Evolutionary conservation across 2,888 invertebrate genomes (phyloP).

Genomic region (Strigamia maritima): DNA sequence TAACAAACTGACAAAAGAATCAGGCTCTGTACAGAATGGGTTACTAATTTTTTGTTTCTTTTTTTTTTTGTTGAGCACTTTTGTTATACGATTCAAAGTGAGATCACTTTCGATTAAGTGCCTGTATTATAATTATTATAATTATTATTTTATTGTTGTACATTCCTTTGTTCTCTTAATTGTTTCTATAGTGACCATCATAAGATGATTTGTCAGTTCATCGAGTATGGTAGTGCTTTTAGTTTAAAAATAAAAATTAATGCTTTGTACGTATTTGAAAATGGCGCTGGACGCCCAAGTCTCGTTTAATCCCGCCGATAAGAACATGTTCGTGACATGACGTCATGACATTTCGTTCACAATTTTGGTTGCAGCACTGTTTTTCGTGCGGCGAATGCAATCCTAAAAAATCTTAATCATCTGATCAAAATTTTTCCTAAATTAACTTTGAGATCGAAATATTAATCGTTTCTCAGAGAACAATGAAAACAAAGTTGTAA

Average conservation of each 20-base stretch:
- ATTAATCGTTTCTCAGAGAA: neutral
- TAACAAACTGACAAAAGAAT: neutral
- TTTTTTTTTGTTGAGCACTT: neutral
- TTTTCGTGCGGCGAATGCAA: neutral
- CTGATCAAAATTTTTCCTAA: neutral
- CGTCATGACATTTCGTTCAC: neutral
- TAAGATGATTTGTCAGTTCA: neutral
- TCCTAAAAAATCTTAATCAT: neutral
- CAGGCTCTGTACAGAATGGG: slow-evolving; percentile 5
- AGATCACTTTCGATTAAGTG: neutral
- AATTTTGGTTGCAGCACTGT: neutral
- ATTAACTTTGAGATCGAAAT: neutral
- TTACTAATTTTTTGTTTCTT: neutral
- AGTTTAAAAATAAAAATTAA: slow-evolving; percentile 8
- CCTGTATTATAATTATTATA: neutral
- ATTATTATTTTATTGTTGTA: neutral
- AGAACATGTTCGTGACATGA: neutral
- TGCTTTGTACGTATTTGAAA: neutral
- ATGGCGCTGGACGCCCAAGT: neutral
- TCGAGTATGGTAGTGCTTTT: neutral
- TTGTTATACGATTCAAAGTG: neutral
- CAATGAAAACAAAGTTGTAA: neutral
- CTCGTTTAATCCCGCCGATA: neutral
- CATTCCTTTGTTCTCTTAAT: slow-evolving; percentile 7
- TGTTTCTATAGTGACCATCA: neutral